These are phyloP conservation scores for Phrynosoma platyrhinos DNA, from an alignment of 2,113 vertebrate genomes.

Conservation along the genomic window DNA sequence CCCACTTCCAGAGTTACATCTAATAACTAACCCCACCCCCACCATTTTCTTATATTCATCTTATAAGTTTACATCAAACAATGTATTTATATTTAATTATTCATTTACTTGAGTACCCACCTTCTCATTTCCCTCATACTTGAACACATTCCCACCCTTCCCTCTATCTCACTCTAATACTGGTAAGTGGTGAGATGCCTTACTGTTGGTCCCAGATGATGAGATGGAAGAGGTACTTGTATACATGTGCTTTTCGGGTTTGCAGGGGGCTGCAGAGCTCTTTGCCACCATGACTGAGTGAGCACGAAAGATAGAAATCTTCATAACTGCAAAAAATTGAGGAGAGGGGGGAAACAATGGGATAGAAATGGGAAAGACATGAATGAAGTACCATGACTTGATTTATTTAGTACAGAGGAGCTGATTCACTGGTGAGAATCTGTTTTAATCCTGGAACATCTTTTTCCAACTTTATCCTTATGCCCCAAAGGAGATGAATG, in stretches of 20 bases:
- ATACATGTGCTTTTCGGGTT: slow-evolving; percentile 89
- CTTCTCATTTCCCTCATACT: not conserved
- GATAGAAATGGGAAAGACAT: rapidly evolving
- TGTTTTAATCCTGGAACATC: slow-evolving; percentile 4
- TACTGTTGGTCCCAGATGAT: slow-evolving; percentile 98
- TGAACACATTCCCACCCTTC: not conserved
- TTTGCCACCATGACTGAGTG: slow-evolving; percentile 90
- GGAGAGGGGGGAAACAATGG: slow-evolving; percentile 10
- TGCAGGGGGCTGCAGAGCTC: slow-evolving; percentile 93
- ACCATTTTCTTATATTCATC: no score
- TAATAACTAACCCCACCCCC: no score
- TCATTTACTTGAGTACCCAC: no score
- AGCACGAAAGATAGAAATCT: slow-evolving; percentile 97
- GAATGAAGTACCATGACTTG: not conserved
- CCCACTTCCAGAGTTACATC: no score
- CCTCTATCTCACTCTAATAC: not conserved
- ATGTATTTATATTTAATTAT: no score
- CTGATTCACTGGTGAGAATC: slow-evolving; percentile 7
- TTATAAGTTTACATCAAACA: no score
- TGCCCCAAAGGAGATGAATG: not conserved
- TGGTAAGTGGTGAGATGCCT: slow-evolving; percentile 44
- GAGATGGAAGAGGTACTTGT: slow-evolving; percentile 97
- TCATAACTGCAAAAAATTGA: slow-evolving; percentile 85
- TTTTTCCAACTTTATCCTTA: not conserved
- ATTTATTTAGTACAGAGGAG: slow-evolving; percentile 11